Percentiles rank a stretch among this genome's conserved stretches.
Conservation (phyloP, 2,888 invertebrate genomes). For the Agrochola litura region DNA sequence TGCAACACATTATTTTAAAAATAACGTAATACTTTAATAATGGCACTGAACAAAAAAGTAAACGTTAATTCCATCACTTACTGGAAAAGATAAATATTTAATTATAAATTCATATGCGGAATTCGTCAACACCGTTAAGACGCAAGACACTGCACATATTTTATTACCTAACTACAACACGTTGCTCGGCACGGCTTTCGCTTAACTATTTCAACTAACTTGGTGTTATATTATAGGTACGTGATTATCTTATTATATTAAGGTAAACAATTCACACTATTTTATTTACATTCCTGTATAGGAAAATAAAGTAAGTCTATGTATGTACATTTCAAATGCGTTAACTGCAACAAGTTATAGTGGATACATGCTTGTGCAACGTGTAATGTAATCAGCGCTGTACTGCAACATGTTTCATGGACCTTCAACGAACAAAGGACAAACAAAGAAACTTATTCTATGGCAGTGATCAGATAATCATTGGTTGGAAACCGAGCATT, state of each 20-base stretch:
- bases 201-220: slow-evolving; percentile 55
- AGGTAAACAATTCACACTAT: slow-evolving; percentile 62
- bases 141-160: slow-evolving; percentile 79
- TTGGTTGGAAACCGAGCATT: slow-evolving; percentile 27
- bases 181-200: slow-evolving; percentile 60
- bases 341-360: slow-evolving; percentile 43
- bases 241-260: slow-evolving; percentile 52
- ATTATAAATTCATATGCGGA: slow-evolving; percentile 74
- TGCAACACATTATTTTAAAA: slow-evolving; percentile 88
- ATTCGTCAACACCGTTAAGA: slow-evolving; percentile 79
- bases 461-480: slow-evolving; percentile 40
- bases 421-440: slow-evolving; percentile 24
- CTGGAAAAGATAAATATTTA: slow-evolving; percentile 75
- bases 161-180: slow-evolving; percentile 57
- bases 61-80: slow-evolving; percentile 78
- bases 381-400: slow-evolving; percentile 39
- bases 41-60: slow-evolving; percentile 87
- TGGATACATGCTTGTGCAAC: slow-evolving; percentile 50
- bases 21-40: slow-evolving; percentile 89
- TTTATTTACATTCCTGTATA: slow-evolving; percentile 59
- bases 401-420: slow-evolving; percentile 20
- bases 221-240: slow-evolving; percentile 47
- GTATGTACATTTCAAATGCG: slow-evolving; percentile 56
- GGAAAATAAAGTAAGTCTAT: slow-evolving; percentile 50
- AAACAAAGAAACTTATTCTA: slow-evolving; percentile 34